phyloP scores from a whole-genome alignment of 2,113 vertebrate species.

The Microcebus tavaratra region DNA sequence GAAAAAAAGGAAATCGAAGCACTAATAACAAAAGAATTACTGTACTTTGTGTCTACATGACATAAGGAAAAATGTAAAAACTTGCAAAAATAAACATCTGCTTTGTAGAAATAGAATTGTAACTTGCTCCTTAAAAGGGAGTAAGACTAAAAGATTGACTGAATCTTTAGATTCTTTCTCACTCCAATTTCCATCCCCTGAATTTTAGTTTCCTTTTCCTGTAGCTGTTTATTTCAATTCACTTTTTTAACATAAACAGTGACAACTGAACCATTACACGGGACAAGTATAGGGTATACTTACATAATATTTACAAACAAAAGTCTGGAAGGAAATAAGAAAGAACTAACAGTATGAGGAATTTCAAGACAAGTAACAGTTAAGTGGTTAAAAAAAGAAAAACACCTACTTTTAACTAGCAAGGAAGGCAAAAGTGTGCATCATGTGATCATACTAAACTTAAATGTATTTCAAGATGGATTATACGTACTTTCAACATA shows the following conservation, averaged over 20 bases:
- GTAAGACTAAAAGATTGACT: background rate
- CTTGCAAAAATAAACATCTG: conserved; percentile 35
- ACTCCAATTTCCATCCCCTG: background rate
- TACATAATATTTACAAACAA: background rate
- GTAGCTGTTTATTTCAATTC: background rate
- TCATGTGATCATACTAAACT: background rate
- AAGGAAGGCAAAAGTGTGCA: background rate
- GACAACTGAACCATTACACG: background rate
- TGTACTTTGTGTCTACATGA: background rate
- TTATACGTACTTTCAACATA: conserved; percentile 39
- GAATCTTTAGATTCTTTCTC: background rate
- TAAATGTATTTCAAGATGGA: background rate
- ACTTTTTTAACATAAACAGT: conserved; percentile 4
- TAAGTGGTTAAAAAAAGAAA: background rate
- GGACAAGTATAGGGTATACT: background rate
- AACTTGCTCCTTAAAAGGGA: background rate
- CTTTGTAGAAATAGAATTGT: conserved; percentile 33
- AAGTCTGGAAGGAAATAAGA: conserved; percentile 29
- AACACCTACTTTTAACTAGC: background rate
- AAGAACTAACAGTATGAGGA: background rate
- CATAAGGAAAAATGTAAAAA: background rate
- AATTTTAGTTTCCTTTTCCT: conserved; percentile 41
- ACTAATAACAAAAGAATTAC: conserved; percentile 2
- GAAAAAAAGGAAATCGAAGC: background rate
- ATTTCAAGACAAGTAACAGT: background rate